Evolutionary conservation across 2,888 invertebrate species (phyloP), one percentile per base, ranked within the genome.

Genomic region (Orgyia antiqua): DNA sequence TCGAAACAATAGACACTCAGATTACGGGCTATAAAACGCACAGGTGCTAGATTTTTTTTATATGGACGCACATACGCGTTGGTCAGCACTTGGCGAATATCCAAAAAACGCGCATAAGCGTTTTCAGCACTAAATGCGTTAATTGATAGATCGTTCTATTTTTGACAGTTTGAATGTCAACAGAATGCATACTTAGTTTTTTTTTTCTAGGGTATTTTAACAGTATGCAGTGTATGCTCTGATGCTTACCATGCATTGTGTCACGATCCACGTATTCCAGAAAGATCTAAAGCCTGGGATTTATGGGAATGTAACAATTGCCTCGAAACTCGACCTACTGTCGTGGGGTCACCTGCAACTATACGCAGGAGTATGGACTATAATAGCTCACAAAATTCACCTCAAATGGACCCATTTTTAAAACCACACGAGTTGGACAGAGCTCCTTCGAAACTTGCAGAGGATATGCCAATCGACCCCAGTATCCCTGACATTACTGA

Each of bases 231-330:
- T 50, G 89, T 90, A 17, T 97, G 97, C 68, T 93, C 94, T 24
- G 94, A 95, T 69, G 93, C 93, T 3, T 97, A 94, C 66, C 97
- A 97, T 69, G 88, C 92, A 39, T 79, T 88, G 17, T 97, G 96
- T 60, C 96, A 96, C 58, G 79, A 89, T 18, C 95, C 96, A 3
- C 87, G 88, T 24, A 87, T 93, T 40, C 73, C 82, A 3, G 89
- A 88, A 37, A 84, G 87, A 42, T 58, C 74, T 24, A 89, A 89
- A 62, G 86, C 88, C 8, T 89, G 88, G 60, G 80, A 88, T 21
- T 90, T 91, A 49, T 94, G 94, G 93, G 88, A 91, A 36, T 94
- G 94, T 56, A 87, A 88, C 31, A 91, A 92, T 44, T 94, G 94
- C 48, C 72, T 80, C 10, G 79, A 84, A 47, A 70, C 82, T 19